Evolutionary conservation across 2,113 vertebrate genomes (phyloP), one percentile per base, ranked within the genome.

Genomic region (Bubo scandiacus): DNA sequence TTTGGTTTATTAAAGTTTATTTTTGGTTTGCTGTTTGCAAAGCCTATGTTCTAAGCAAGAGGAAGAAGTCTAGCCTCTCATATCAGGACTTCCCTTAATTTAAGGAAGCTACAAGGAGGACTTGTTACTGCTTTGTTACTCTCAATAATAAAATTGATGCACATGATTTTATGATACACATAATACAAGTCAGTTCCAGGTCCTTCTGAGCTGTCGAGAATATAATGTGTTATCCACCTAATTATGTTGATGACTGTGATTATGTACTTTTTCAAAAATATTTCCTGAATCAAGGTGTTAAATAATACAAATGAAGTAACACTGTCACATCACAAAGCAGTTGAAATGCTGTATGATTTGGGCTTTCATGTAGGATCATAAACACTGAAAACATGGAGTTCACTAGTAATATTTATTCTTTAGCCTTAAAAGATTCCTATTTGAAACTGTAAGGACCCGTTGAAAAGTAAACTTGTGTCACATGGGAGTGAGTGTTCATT

Each of bases 271-370:
- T 71, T 47, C 11, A 52, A 5, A 92, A 86, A 36, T 3, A 26
- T 52, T 40, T 68, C 16, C 43, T 80, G 63, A 82, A 68, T 82
- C 9, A 10, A 86, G 30, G 11, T 0, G 0, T 75, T 77, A 80
- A 88, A 58, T 15, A 67, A 43, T 38, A 42, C 17, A 65, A 67
- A 70, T 54, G 45, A 84, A 75, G 26, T 29, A 55, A 55, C 2
- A 27, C 6, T 55, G 7, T 51, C 15, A 22, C 19, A 9, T 66
- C 49, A 15, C 5, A 49, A 38, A 34, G 12, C 0, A 0, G 29
- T 45, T 70, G 45, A 86, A 88, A 73, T 36, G 9, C 34, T 12
- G 65, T 47, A n/a, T 47, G 62, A 38, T 61, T 66, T 88, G 32
- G 25, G 8, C 21, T 52, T 86, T 73, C 40, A 11, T 25, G 14